These are phyloP conservation scores for Bombus superbus DNA, from an alignment of 1,140 invertebrate genomes.

Conservation along the genomic window DNA sequence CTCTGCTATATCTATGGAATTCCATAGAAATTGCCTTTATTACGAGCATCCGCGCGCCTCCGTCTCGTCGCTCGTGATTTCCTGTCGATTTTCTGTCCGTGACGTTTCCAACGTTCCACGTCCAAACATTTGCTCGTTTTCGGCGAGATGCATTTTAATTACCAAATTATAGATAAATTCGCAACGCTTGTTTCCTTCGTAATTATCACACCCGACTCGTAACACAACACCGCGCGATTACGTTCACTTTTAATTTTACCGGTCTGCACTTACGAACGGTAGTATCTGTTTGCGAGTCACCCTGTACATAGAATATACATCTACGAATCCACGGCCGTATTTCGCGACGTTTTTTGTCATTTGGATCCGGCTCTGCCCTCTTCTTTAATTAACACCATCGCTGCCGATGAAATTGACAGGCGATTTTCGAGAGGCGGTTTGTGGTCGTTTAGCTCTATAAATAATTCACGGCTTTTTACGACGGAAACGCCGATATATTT, in stretches of 20 bases:
- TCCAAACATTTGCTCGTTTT: not conserved
- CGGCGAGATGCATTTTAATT: not conserved
- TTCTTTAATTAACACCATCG: no score
- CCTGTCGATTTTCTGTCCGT: not conserved
- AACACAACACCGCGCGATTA: no score
- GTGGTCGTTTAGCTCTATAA: not conserved
- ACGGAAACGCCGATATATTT: not conserved
- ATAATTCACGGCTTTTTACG: not conserved
- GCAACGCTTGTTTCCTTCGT: no score
- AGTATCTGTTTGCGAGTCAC: no score
- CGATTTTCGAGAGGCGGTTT: not conserved
- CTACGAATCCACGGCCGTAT: no score
- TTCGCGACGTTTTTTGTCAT: no score
- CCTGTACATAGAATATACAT: no score
- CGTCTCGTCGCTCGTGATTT: not conserved
- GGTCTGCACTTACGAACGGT: no score
- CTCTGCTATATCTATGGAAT: constrained; percentile 29
- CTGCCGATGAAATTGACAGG: not conserved
- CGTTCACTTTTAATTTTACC: no score
- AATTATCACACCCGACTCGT: no score
- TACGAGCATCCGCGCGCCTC: not conserved
- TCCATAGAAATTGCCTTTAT: constrained; percentile 59
- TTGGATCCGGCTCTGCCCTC: no score
- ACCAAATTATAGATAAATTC: not conserved
- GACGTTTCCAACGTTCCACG: not conserved